A percentile compares a stretch with the other conserved stretches of the same genome.
phyloP scores from a whole-genome alignment of 2,113 vertebrate genomes.

The Sakesphorus luctuosus region DNA sequence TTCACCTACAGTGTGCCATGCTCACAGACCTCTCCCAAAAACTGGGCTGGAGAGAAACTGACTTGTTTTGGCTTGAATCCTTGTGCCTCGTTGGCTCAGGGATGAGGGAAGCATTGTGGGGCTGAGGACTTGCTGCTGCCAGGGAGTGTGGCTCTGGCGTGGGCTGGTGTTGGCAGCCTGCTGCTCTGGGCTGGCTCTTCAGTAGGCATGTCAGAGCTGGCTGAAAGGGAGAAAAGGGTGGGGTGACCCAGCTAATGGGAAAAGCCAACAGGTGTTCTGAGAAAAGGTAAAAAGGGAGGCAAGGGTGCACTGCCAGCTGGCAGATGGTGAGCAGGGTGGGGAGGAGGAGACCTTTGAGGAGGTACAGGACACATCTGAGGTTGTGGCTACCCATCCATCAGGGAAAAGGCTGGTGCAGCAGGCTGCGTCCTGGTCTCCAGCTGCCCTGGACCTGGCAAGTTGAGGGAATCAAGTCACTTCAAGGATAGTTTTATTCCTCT shows the following conservation, averaged over 20 bases:
- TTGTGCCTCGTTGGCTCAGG: rapidly evolving
- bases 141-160: neutral
- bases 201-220: neutral
- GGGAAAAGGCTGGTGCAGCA: neutral
- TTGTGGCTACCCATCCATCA: neutral
- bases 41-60: neutral
- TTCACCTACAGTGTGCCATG: rapidly evolving
- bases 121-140: neutral
- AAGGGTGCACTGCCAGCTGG: neutral
- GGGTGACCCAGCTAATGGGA: neutral
- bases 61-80: neutral
- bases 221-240: neutral
- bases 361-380: neutral
- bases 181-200: neutral
- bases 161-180: neutral
- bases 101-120: neutral
- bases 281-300: neutral
- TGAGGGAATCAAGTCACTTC: neutral
- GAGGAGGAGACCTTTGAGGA: neutral
- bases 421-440: neutral
- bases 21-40: neutral
- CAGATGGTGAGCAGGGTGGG: neutral
- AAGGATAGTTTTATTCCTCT: neutral
- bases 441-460: neutral
- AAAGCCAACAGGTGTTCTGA: neutral